Base-by-base conservation (phyloP, 2,113 vertebrate species). In the Urocitellus parryii region DNA sequence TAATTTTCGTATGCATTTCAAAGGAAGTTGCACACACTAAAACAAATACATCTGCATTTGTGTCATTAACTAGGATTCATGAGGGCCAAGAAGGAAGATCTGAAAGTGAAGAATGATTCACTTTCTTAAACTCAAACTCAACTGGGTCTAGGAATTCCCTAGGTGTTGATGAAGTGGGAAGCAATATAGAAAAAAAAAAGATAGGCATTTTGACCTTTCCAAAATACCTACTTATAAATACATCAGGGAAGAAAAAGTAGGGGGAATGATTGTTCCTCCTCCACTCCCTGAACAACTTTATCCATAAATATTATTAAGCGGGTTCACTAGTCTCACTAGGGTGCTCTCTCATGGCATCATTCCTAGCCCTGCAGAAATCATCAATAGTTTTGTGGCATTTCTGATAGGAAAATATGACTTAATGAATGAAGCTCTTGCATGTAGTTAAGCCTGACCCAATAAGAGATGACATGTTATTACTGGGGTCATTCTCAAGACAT, bases 401-500 rank as follows among this genome's bases (percentile, higher is more conserved):
- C 42, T 96, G 34, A 68, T 8, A 18, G 83, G 29, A 25, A 94
- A 48, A 84, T 58, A 98, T 25, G 42, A 73, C 37, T 89, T 82
- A 22, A 90, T 61, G 27, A 91, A 42, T 61, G 27, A 91, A 42
- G 53, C 91, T 95, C 34, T 87, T 90, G 65, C 25, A 72, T 34
- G 51, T 94, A 77, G 20, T 85, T 93, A 94, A 93, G 39, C 74
- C 24, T 45, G 34, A 51, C 22, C 68, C 70, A 96, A 11, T 87
- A 89, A 94, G 45, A 90, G 72, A 96, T 0, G 10, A 37, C 45
- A 58, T 18, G 11, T 67, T 96, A 77, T 80, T 72, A 91, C 63
- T 72, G 82, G 72, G 77, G 22, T 53, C 74, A 67, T 88, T 92
- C 94, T 96, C 84, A 58, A 67, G 56, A 95, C 86, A 92, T 67